Evolutionary conservation across 2,113 vertebrate species (phyloP).

Genomic region (Vanacampus margaritifer): DNA sequence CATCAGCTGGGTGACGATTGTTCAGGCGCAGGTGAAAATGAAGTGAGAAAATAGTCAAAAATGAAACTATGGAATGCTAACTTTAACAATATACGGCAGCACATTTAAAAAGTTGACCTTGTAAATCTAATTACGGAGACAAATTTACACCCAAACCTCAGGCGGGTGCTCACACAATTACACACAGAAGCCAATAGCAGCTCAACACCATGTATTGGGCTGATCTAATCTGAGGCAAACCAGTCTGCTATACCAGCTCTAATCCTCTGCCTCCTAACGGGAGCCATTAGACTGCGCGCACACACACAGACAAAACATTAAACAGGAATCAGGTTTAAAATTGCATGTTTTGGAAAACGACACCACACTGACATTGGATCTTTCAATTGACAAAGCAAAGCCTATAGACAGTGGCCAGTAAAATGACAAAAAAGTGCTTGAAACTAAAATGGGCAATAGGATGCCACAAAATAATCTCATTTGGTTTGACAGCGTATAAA

Average conservation of each 20-base stretch:
- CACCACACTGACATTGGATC: background rate
- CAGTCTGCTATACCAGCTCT: slow-evolving; percentile 39
- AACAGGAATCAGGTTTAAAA: slow-evolving; percentile 4
- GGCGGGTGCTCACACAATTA: slow-evolving; percentile 7
- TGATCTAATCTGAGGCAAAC: slow-evolving; percentile 47
- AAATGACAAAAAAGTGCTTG: background rate
- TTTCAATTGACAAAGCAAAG: background rate
- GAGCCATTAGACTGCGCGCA: slow-evolving; percentile 21
- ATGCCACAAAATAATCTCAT: slow-evolving; percentile 14
- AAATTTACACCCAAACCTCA: slow-evolving; percentile 15
- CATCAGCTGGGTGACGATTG: background rate
- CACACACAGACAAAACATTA: slow-evolving; percentile 1
- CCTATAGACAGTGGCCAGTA: background rate
- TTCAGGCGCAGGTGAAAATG: background rate
- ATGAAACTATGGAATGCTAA: background rate
- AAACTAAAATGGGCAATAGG: background rate
- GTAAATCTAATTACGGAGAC: slow-evolving; percentile 18
- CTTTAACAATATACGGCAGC: slow-evolving; percentile 20
- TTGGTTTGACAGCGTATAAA: slow-evolving; percentile 10
- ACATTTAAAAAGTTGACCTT: slow-evolving; percentile 36
- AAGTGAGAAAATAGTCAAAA: background rate
- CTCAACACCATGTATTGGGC: slow-evolving; percentile 31
- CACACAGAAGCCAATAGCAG: slow-evolving; percentile 25
- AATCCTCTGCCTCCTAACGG: slow-evolving; percentile 50
- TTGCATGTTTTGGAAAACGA: background rate